Base-by-base conservation (phyloP, 2,888 invertebrate species). In the Fragum fragum region DNA sequence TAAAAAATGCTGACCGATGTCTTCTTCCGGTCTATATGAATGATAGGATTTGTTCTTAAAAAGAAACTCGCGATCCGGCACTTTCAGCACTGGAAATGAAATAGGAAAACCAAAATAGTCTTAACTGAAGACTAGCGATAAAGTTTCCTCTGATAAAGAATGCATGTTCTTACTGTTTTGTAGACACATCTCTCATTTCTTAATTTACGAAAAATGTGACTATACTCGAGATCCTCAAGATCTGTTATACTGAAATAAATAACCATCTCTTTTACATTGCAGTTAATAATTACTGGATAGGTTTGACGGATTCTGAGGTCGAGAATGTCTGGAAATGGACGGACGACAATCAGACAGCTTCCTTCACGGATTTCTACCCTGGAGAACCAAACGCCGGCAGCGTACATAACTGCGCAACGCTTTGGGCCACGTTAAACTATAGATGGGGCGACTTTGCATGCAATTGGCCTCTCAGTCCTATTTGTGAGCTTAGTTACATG, bases 241-340 rank as follows among this genome's bases (percentile, higher is more conserved):
- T 14, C 5, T 53, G 5, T 6, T 6, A n/a, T 53, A n/a, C 53
- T n/a, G 21, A 53, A 11, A 16, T 11, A 6, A 53, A 11, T 23
- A 57, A 26, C 3, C 11, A 57, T 7, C 18, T 11, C 2, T 32
- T 9, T 6, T 61, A 36, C 14, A 11, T 66, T 42, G 23, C 42
- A 66, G 66, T 36, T 6, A 32, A 66, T 2, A 42, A 42, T 29
- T 66, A 66, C 66, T 66, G 66, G 66, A 42, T 66, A 36, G 66
- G 66, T 21, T 23, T 66, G 32, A 66, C 66, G 6, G 66, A 66
- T 42, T 9, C 42, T 7, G 66, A 66, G 6, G n/a, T 23, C 1
- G 66, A 66, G 18, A 36, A 36, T 23, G 36, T 66, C 11, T 66
- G 66, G 66, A 66, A 23, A 26, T 66, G 66, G 66, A 42, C 21